Conservation (phyloP, 2,113 vertebrate species). For the Ciconia stormi region DNA sequence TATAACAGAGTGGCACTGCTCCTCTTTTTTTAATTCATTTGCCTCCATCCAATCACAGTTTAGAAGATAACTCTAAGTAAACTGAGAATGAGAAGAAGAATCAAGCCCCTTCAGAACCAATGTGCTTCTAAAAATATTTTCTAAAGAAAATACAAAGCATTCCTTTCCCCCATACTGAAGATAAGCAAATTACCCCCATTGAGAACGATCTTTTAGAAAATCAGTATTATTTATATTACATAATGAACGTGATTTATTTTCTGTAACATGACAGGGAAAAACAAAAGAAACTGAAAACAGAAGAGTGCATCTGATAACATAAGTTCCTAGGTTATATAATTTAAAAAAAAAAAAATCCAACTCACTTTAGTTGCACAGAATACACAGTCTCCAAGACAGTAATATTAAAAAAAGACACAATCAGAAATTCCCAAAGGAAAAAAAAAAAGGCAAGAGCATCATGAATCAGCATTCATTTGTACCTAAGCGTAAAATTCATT, state of each 20-base stretch:
- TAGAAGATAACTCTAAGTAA: neutral
- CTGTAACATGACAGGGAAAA: neutral
- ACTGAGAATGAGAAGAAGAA: neutral
- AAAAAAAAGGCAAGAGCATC: neutral
- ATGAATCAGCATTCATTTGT: neutral
- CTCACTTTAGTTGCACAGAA: neutral
- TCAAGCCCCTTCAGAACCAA: neutral
- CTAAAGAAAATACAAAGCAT: neutral
- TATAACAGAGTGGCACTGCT: neutral
- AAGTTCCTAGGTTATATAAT: neutral
- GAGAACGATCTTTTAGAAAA: neutral
- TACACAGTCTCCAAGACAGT: neutral
- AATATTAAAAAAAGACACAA: neutral
- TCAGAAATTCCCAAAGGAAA: neutral
- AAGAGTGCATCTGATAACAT: neutral
- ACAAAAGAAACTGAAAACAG: neutral
- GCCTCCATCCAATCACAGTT: neutral
- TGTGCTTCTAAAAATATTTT: neutral
- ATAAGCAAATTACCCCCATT: neutral
- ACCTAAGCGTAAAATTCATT: neutral
- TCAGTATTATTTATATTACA: neutral
- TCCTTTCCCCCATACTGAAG: neutral
- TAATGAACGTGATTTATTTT: neutral
- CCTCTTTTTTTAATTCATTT: neutral
- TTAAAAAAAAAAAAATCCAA: too few relatives aligned